Base-by-base conservation (phyloP, 2,797 vertebrate genomes). In the Rhinella marina region DNA sequence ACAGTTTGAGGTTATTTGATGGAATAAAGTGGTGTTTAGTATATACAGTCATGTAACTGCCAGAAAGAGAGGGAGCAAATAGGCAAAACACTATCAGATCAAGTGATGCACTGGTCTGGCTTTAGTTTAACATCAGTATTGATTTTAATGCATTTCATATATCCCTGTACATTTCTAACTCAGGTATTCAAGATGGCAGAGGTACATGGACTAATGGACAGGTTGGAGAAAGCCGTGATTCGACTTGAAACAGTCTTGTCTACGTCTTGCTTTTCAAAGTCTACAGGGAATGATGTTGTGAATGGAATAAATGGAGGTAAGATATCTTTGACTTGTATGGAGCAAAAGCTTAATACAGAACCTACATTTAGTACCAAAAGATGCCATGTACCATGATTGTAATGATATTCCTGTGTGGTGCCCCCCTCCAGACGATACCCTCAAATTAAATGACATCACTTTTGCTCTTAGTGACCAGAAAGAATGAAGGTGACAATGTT, bases 211-310 rank as follows among this genome's bases (percentile, higher is more conserved):
- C 94, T 99, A 91, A 93, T 99, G 93, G 96, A 97, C 89, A 97
- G 98, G 25, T 92, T 99, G 93, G 98, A 99, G 92, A 95, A 92
- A 27, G 97, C 97, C 0, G 97, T 99, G 87, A 93, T 95, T 92
- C 96, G 97, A 32, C 95, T 99, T 76, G 98, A 99, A 93, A 92
- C 93, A 0, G 91, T 97, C 57, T 95, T 97, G 73, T 88, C 95
- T 61, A 94, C 92, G 68, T 92, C 94, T 76, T 94, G 93, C 64
- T 50, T 84, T 54, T 72, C 91, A 48, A 90, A 94, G 82, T 89
- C 95, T 91, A 78, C 94, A 75, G 94, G 95, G 48, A 96, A 93
- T 57, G 94, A 94, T 91, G 94, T 95, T 81, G 91, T 96, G 81
- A 97, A 98, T 3, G 96, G 97, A 84, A 94, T 97, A 66, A 93